Evolutionary conservation across 2,113 vertebrate species (phyloP), one percentile per base, ranked within the genome.

Genomic region (Rhinoderma darwinii): DNA sequence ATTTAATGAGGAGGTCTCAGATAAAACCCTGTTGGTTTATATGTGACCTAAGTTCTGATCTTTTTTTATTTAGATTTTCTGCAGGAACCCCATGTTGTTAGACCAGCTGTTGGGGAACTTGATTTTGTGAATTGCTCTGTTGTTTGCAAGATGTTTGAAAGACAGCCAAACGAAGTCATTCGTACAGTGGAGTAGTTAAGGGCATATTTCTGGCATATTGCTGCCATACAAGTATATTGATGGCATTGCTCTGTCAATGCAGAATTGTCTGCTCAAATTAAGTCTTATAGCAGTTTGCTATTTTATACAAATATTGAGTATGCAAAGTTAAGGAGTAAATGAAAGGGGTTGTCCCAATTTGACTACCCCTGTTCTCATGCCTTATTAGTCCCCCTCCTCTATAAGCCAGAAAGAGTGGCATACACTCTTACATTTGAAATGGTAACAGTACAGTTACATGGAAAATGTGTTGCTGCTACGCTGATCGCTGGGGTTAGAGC

Each of bases 51-150:
- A 27, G 35, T 61, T 61, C 54, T 61, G 39, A 81, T 39, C 8
- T 79, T 30, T 43, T 78, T 72, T 78, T 77, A 59, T 59, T 80
- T 81, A 61, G 7, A 61, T 17, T 81, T 54, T 18, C 75, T 81
- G 37, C 39, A 41, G 32, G 54, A 54, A 41, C 78, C 54, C 54
- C 37, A 41, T 81, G 41, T 61, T 59, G 78, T 59, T 51, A 61
- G 78, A 27, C 51, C 50, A 61, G 78, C 54, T 81, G 78, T 43
- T 81, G 7, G 32, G 9, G 37, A 61, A 61, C 35, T 81, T 6
- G 35, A 27, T 41, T 80, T 61, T 81, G 54, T 81, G 35, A 81
- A 41, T 27, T 81, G 14, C 27, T n/a, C 35, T 37, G 56, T 32
- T 70, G 3, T 47, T 30, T 27, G 6, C 74, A 51, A 6, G 27